Base-by-base conservation (phyloP, 2,888 invertebrate genomes). In the Lymantria dispar region DNA sequence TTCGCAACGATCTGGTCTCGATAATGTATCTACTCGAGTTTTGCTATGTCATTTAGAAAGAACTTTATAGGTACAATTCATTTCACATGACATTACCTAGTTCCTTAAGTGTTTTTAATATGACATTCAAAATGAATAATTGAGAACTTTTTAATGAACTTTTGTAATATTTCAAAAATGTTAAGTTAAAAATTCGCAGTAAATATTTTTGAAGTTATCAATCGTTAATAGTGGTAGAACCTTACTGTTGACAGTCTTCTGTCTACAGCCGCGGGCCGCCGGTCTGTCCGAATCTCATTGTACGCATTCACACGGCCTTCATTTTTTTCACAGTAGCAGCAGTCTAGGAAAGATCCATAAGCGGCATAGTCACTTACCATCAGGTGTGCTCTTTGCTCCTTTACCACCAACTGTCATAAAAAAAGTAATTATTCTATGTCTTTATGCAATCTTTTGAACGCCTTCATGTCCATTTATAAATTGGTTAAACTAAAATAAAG, bases 21-120 rank as follows among this genome's bases (percentile, higher is more conserved):
- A 72, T 73, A 76, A 68, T 74, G 67, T 63, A 68, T 68, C 68
- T 63, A 57, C 61, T 67, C 61, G 51, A 61, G 52, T 72, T 64
- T 63, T 68, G 75, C 75, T 63, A 60, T 63, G 68, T 77, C 74
- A 76, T 71, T 68, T 64, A 60, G 58, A 69, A 62, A 65, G 48
- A 64, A 56, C 55, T 62, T 40, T 54, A 48, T 43, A 47, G n/a
- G 50, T 61, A 14, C 60, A 65, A 54, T 64, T 56, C 46, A 48
- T 63, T 63, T 61, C 56, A 55, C 54, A 51, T 62, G 45, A 48
- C 54, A 57, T 51, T 57, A 53, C 33, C 33, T 33, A 10, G 33
- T 8, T 33, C 33, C 9, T 33, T 33, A 33, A 33, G 33, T 33
- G 10, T 10, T 33, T 30, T 33, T 33, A 10, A 10, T 33, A 10